Base-by-base conservation (phyloP, 35 echinoderm and acorn worm species). In the Heliocidaris erythrogramma region DNA sequence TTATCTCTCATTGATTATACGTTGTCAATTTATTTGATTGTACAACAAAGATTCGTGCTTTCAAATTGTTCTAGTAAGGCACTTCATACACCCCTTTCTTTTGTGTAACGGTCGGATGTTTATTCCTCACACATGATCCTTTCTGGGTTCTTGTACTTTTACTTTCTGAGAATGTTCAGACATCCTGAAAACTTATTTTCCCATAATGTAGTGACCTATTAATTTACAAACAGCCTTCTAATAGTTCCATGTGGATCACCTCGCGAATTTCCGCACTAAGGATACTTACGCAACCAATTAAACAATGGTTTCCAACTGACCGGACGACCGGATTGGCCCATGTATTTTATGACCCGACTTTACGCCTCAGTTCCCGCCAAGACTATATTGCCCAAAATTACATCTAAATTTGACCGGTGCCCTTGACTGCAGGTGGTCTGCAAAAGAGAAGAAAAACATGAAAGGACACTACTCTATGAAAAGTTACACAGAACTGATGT, bases 401-500 rank as follows among this genome's bases (percentile, higher is more conserved):
- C 65, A 78, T 78, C 65, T 78, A 78, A 78, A 78, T 78, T 78
- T 78, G 65, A 78, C 65, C 65, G 65, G 21, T 48, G 87, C 31
- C 87, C 87, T 89, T 89, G 87, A 89, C 87, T 47, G 87, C 87
- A 89, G 87, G 47, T 89, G 87, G 87, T 32, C 87, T 47, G 31
- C 31, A 42, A 89, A 32, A 89, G 87, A 30, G 87, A 89, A 89
- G 87, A 47, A 27, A 89, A 78, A 78, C 65, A 78, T 78, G 65
- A 78, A 78, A 78, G 65, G 65, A 89, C 47, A 89, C 87, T 17
- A 48, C 12, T 17, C 18, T 89, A 89, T 48, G 14, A 32, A 89
- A 89, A 89, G 87, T 89, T 89, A 89, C 87, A 89, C 87, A 89
- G 87, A 89, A 89, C 87, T 47, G 87, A 89, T 89, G 87, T 42